Evolutionary conservation across 2,888 invertebrate species (phyloP).

Genomic region (Mylabris sibirica): DNA sequence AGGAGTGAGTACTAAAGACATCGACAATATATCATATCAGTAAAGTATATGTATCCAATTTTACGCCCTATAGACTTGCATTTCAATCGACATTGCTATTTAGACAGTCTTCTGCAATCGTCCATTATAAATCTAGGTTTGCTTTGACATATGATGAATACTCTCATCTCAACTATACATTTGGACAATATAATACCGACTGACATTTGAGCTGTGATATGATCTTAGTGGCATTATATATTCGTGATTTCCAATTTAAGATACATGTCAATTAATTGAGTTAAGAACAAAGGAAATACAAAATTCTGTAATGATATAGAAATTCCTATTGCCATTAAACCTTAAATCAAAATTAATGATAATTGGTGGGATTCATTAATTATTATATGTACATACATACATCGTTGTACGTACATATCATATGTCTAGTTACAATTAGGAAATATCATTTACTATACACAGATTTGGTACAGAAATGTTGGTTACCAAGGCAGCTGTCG

Average conservation of each 20-base stretch:
- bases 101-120: conserved; percentile 43
- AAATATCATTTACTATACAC: background rate
- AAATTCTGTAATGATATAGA: background rate
- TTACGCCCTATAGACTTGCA: conserved; percentile 53
- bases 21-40: conserved; percentile 52
- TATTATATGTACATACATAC: background rate
- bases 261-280: conserved; percentile 38
- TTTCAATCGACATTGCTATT: conserved; percentile 51
- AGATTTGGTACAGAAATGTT: conserved; percentile 5
- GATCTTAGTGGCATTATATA: conserved; percentile 42
- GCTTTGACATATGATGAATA: conserved; percentile 40
- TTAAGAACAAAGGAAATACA: conserved; percentile 24
- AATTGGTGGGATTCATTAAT: background rate
- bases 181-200: conserved; percentile 47
- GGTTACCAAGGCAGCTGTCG: conserved; percentile 40
- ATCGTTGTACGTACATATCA: background rate
- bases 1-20: conserved; percentile 33
- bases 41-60: conserved; percentile 52
- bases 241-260: conserved; percentile 33
- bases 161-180: conserved; percentile 38
- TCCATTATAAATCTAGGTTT: conserved; percentile 35
- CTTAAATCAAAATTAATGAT: background rate
- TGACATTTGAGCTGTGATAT: conserved; percentile 49
- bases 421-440: conserved; percentile 9
- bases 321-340: background rate